These are phyloP conservation scores for Hyles vespertilio DNA, from an alignment of 1,140 invertebrate species.

Conservation along the genomic window DNA sequence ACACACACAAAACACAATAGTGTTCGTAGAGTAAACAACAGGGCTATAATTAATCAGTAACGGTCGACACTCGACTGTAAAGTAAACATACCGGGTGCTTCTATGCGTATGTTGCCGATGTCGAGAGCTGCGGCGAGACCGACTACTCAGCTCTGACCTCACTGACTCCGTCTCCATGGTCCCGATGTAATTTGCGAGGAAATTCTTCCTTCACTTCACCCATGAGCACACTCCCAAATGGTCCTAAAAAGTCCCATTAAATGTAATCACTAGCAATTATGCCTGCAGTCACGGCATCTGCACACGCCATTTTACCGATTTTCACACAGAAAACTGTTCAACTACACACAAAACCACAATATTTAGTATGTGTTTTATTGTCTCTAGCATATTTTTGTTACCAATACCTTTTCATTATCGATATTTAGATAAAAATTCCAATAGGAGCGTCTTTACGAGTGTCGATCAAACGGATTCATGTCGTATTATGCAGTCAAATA, in stretches of 20 bases:
- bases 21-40: too few relatives aligned
- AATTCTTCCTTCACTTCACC: constrained; percentile 19
- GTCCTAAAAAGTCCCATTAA: constrained; percentile 47
- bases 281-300: constrained; percentile 7
- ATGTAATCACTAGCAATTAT: constrained; percentile 49
- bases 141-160: constrained; percentile 78
- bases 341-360: constrained; percentile 9
- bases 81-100: constrained; percentile 75
- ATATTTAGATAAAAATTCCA: constrained; percentile 49
- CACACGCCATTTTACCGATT: constrained; percentile 34
- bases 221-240: constrained; percentile 48
- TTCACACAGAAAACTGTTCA: constrained; percentile 22
- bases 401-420: constrained; percentile 56
- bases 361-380: too few relatives aligned
- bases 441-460: constrained; percentile 54
- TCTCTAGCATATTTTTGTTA: constrained; percentile 1
- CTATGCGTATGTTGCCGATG: constrained; percentile 78
- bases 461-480: constrained; percentile 50
- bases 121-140: constrained; percentile 77
- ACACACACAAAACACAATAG: too few relatives aligned
- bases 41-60: too few relatives aligned
- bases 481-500: constrained; percentile 29
- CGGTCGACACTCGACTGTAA: constrained; percentile 1
- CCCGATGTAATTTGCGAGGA: background rate
- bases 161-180: constrained; percentile 80